These are phyloP conservation scores for Carassius gibelio DNA, from an alignment of 2,113 vertebrate species.

Conservation along the genomic window DNA sequence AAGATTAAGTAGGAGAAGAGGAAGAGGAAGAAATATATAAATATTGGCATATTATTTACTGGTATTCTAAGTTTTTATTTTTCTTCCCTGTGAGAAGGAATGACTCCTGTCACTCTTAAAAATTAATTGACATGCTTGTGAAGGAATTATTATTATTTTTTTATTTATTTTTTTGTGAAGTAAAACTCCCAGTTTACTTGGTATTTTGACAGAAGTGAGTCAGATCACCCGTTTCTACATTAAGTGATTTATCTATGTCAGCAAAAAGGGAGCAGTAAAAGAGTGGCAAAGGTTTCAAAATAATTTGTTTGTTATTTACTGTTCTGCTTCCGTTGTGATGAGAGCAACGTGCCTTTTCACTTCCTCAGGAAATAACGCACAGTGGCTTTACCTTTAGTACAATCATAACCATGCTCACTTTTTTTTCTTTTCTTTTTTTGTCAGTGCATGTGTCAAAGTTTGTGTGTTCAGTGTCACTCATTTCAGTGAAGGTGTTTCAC, in stretches of 20 bases:
- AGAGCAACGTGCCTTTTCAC: not conserved
- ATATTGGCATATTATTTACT: no score
- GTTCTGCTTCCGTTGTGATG: conserved; percentile 23
- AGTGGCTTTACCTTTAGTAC: not conserved
- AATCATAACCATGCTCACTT: not conserved
- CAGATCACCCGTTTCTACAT: not conserved
- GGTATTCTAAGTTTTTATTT: no score
- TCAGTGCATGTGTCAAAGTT: not conserved
- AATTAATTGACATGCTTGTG: not conserved
- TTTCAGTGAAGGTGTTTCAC: not conserved
- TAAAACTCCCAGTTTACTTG: not conserved
- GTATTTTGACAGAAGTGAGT: not conserved
- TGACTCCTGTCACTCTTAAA: no score
- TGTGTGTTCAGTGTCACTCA: no score
- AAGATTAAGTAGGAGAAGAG: no score
- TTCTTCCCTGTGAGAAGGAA: no score
- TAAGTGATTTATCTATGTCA: not conserved
- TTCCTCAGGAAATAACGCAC: conserved; percentile 33
- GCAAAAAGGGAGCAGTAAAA: not conserved
- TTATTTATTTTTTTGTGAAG: not conserved
- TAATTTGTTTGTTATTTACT: not conserved
- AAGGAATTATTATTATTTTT: not conserved
- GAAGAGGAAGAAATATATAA: no score
- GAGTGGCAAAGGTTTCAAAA: not conserved
- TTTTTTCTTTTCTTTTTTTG: not conserved